phyloP scores from a whole-genome alignment of 35 echinoderm and acorn worm genomes.

The Strongylocentrotus purpuratus region DNA sequence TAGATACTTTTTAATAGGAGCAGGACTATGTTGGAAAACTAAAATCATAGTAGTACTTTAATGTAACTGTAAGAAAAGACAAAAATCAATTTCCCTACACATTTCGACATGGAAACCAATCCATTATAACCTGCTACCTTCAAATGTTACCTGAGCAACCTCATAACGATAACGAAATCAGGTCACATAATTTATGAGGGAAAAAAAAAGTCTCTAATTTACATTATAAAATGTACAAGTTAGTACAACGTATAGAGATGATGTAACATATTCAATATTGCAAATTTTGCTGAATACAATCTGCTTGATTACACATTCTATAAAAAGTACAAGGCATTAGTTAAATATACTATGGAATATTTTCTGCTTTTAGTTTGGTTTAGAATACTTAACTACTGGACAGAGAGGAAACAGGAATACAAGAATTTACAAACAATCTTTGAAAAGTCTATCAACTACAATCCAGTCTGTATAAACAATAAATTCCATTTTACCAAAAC shows the following conservation, averaged over 20 bases:
- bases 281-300: not conserved
- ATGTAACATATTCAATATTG: not conserved
- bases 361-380: not conserved
- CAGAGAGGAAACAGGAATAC: too few relatives aligned
- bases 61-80: too few relatives aligned
- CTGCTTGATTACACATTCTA: constrained; percentile 9
- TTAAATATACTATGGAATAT: not conserved
- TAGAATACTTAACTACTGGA: not conserved
- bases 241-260: not conserved
- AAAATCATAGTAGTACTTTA: not conserved
- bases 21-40: not conserved
- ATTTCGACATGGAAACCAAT: not conserved
- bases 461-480: too few relatives aligned
- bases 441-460: too few relatives aligned
- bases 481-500: too few relatives aligned
- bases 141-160: not conserved
- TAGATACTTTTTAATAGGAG: not conserved
- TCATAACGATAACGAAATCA: not conserved
- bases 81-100: not conserved
- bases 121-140: not conserved
- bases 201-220: not conserved
- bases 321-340: not conserved
- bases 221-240: not conserved
- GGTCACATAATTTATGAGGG: not conserved
- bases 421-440: too few relatives aligned